Percentiles rank a stretch among this genome's conserved stretches.
Conservation (phyloP, 1,140 invertebrate genomes). For the Brachionus calyciflorus region DNA sequence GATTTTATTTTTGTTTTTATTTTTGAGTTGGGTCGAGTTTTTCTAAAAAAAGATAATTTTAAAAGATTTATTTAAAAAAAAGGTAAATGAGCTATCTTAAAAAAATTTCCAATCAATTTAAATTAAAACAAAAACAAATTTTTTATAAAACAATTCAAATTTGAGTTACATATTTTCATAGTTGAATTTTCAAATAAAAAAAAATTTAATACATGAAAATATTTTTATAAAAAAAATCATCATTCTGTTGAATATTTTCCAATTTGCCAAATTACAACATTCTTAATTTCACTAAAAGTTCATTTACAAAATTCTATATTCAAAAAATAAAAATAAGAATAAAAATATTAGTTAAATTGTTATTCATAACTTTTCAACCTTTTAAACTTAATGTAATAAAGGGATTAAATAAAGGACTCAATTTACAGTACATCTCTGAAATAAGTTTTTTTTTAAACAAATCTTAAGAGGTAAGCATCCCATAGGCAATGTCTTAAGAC, state of each 20-base stretch:
- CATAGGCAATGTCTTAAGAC: too few species aligned
- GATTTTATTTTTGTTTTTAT: background rate
- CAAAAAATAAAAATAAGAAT: too few species aligned
- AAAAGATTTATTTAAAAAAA: background rate
- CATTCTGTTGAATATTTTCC: background rate
- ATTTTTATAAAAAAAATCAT: background rate
- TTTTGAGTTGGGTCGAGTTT: too few species aligned
- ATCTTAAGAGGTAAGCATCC: too few species aligned
- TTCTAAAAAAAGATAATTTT: background rate
- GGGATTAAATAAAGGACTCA: too few species aligned
- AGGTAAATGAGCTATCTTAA: slow-evolving; percentile 27
- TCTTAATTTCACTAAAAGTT: slow-evolving; percentile 28
- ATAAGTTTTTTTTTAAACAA: too few species aligned
- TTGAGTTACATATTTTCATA: background rate
- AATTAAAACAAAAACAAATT: slow-evolving; percentile 35
- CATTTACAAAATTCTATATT: slow-evolving; percentile 46
- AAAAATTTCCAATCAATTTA: background rate
- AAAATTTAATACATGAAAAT: slow-evolving; percentile 34
- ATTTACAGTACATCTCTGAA: too few species aligned
- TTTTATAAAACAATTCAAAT: slow-evolving; percentile 25
- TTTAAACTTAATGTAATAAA: too few species aligned
- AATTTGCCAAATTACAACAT: slow-evolving; percentile 11
- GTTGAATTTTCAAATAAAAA: background rate
- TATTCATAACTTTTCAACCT: too few species aligned
- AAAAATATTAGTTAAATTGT: too few species aligned